Evolutionary conservation across 2,797 vertebrate genomes (phyloP).

Genomic region (Hipposideros larvatus): DNA sequence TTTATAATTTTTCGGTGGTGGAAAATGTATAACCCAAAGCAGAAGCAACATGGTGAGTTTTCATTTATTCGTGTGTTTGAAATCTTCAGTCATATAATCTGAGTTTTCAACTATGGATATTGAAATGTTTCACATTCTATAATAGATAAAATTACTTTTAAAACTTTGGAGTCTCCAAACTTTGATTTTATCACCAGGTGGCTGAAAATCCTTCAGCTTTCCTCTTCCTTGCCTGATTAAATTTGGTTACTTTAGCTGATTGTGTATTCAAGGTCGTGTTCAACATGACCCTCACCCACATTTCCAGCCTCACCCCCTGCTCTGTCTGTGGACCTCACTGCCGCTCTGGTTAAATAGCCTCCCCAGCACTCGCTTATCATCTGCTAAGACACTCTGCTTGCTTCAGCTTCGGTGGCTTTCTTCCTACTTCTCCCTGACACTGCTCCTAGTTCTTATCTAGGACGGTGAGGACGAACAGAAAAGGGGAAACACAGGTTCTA

Average conservation of each 20-base stretch:
- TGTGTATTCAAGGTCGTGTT: not conserved
- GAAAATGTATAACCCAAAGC: conserved; percentile 99
- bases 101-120: conserved; percentile 57
- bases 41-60: conserved; percentile 97
- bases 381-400: not conserved
- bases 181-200: not conserved
- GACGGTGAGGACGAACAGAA: not conserved
- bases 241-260: not conserved
- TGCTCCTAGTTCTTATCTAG: not conserved
- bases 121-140: conserved; percentile 50
- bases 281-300: not conserved
- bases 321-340: not conserved
- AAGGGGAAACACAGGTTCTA: not conserved
- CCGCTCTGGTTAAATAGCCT: not conserved
- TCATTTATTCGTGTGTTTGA: conserved; percentile 43
- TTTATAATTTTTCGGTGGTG: conserved; percentile 99
- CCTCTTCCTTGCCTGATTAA: not conserved
- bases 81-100: not conserved
- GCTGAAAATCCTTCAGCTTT: conserved; percentile 15
- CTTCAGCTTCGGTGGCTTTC: not conserved
- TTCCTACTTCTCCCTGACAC: not conserved
- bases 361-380: not conserved
- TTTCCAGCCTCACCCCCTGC: not conserved
- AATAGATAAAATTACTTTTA: conserved; percentile 18
- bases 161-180: conserved; percentile 19